phyloP scores from a whole-genome alignment of 1,140 invertebrate species.

The Drosophila navojoa region DNA sequence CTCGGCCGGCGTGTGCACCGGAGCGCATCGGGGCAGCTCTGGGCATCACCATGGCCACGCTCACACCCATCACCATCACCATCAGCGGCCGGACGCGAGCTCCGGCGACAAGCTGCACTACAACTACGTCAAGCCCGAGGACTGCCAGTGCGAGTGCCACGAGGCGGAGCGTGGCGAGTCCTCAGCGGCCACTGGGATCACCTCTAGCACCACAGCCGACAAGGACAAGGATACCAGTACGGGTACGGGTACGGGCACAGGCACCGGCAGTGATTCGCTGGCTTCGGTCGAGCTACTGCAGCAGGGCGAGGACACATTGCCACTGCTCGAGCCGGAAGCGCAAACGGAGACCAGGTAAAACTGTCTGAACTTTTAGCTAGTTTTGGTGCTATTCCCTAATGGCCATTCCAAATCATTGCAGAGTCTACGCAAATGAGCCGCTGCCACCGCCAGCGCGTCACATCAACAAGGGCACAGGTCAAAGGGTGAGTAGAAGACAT shows the following conservation, averaged over 20 bases:
- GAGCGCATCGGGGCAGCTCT: constrained; percentile 21
- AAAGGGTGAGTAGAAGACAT: constrained; percentile 46
- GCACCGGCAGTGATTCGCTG: constrained; percentile 66
- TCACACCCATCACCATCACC: constrained; percentile 41
- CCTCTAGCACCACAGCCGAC: constrained; percentile 9
- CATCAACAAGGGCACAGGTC: constrained; percentile 23
- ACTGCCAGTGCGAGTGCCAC: constrained; percentile 93
- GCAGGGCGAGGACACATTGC: constrained; percentile 79
- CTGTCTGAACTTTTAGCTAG: background rate
- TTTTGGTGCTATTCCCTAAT: background rate
- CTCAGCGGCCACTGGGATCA: constrained; percentile 28
- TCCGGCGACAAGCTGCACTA: constrained; percentile 85
- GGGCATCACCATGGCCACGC: constrained; percentile 46
- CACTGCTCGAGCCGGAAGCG: constrained; percentile 69
- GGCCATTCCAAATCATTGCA: constrained; percentile 10
- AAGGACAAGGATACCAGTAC: constrained; percentile 61
- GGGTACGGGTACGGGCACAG: constrained; percentile 36
- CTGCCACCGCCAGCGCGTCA: constrained; percentile 51
- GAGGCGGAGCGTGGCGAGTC: constrained; percentile 85
- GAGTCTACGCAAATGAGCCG: constrained; percentile 68
- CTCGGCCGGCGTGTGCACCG: constrained; percentile 47
- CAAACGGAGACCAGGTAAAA: constrained; percentile 53
- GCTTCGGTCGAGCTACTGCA: constrained; percentile 69
- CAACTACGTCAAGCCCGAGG: constrained; percentile 92
- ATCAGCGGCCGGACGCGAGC: constrained; percentile 19